Conservation (phyloP, 2,888 invertebrate genomes). For the Hypomecis atomaria region DNA sequence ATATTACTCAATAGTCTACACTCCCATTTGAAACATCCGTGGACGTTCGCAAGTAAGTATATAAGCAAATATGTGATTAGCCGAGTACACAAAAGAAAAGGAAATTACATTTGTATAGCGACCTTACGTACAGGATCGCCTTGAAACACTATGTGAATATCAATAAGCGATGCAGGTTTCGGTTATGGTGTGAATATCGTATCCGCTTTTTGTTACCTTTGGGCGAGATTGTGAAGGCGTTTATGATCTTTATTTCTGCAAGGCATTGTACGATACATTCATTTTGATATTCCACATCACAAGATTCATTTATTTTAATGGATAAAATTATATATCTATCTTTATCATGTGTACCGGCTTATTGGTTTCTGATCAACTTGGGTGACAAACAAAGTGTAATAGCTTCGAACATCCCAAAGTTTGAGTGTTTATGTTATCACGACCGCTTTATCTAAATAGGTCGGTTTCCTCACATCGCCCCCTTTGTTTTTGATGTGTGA, state of each 20-base stretch:
- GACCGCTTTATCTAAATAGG: constrained; percentile 23
- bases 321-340: no score
- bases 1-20: not conserved
- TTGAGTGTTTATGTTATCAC: constrained; percentile 6
- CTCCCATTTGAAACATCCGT: constrained; percentile 8
- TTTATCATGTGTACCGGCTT: no score
- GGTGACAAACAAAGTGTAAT: constrained; percentile 3
- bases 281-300: not conserved
- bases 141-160: constrained; percentile 43
- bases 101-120: constrained; percentile 39
- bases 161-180: constrained; percentile 36
- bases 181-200: constrained; percentile 36
- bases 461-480: constrained; percentile 19
- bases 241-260: not conserved
- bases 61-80: constrained; percentile 34
- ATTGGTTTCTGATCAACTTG: not conserved
- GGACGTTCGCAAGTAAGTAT: constrained; percentile 22
- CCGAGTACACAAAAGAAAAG: constrained; percentile 37
- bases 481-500: constrained; percentile 23
- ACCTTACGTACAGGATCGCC: constrained; percentile 41
- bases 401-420: constrained; percentile 4
- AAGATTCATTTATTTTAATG: not conserved
- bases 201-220: constrained; percentile 39
- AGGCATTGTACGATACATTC: not conserved
- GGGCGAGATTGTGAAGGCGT: constrained; percentile 15